Evolutionary conservation across 2,888 invertebrate genomes (phyloP), one percentile per base, ranked within the genome.

Genomic region (Poecilus cupreus): DNA sequence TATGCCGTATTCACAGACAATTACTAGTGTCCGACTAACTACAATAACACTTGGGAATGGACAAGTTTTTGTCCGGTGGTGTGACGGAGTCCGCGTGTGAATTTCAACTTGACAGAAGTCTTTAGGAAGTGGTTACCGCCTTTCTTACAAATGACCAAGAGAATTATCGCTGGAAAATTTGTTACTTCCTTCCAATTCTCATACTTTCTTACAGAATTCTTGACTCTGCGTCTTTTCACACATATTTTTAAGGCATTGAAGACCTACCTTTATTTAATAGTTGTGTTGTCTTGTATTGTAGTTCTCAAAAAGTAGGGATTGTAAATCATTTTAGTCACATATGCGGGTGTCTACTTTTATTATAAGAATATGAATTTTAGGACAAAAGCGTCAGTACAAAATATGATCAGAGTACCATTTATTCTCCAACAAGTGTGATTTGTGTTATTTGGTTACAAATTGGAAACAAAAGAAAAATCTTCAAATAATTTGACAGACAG

Each of bases 11-110:
- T 60, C 60, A 32, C 32, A 60, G 60, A 10, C 46, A 72, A 72
- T 72, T 72, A 72, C 24, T 20, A 72, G 39, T 72, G 72, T 72
- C 72, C 72, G 46, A 26, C 60, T 26, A 72, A 39, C 22, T 26
- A 60, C 11, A 60, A 72, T 43, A 18, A 13, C 72, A 39, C 43
- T 60, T 60, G 22, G 54, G 22, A 26, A 0, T 43, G 72, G 72
- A 43, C 72, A 46, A 72, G 72, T 72, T 72, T 72, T 72, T 72
- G 43, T 72, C 22, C 43, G 18, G 11, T 68, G 68, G 8, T 32
- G 32, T 32, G 32, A 32, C 24, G 22, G 11, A 20, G 20, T 24
- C 26, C 43, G n/a, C 60, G 60, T 60, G 60, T 43, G 24, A 39
- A 46, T 72, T 72, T 46, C 43, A 43, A 72, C 72, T 22, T 43